Base-by-base conservation (phyloP, 2,113 vertebrate genomes). In the Petaurus breviceps region DNA sequence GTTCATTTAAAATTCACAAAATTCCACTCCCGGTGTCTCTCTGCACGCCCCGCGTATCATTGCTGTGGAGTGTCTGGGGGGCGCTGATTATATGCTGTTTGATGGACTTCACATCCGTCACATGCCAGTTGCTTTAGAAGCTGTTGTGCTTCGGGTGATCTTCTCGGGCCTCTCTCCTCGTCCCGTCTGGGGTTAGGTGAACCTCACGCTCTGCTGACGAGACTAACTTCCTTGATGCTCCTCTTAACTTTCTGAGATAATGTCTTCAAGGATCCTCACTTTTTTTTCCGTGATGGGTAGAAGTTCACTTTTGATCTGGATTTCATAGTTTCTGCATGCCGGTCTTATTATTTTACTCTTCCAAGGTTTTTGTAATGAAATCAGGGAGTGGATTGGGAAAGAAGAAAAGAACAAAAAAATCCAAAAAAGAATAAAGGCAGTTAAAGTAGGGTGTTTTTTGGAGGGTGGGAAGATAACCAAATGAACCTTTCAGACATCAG, bases 1-100 rank as follows among this genome's bases (percentile, higher is more conserved):
- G 68, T 91, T 94, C 54, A 91, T 93, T 90, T 96, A 94, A 93
- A 93, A 95, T 95, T 95, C 91, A 52, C 90, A 96, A 53, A 92
- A 94, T 95, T 93, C 94, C 47, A 90, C 91, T 50, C 25, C 25
- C n/a, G 12, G 26, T 12, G 54, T 91, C 4, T 95, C 37, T 54
- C n/a, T 28, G 92, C 51, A 6, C 28, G 1, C 14, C 3, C 51
- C 25, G 89, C 23, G 0, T 26, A 3, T 94, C 95, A 90, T 46
- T 92, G 95, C 96, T 89, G 0, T 51, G 54, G 16, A 16, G 43
- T 10, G 28, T 92, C 93, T 53, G 9, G 23, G 49, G 52, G 68
- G 23, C 3, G 12, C 91, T 49, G 84, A 51, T 92, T 54, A 10
- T 19, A 22, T 0, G 12, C 94, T 61, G 49, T 52, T 57, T 57